These are phyloP conservation scores for Naja naja DNA, from an alignment of 2,113 vertebrate genomes.

Conservation along the genomic window DNA sequence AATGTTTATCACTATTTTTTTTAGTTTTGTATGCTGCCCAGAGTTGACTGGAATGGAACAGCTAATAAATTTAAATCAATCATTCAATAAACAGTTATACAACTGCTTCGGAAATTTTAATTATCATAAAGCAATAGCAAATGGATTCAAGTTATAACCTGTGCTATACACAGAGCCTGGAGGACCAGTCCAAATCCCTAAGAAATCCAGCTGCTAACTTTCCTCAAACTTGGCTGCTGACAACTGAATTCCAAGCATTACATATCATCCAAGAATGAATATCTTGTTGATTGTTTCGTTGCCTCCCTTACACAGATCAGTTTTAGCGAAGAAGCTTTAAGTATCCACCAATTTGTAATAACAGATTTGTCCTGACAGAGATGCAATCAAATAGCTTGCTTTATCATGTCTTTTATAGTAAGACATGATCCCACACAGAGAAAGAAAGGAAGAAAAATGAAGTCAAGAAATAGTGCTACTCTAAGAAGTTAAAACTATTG, in stretches of 20 bases:
- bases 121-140: background rate
- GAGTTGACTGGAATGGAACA: background rate
- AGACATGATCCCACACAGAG: background rate
- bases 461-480: background rate
- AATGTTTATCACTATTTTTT: background rate
- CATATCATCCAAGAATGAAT: constrained; percentile 38
- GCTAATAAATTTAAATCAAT: background rate
- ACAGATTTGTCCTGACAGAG: background rate
- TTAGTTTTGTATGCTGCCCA: background rate
- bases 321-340: constrained; percentile 34
- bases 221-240: constrained; percentile 6
- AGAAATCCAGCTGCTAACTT: background rate
- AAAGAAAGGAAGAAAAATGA: background rate
- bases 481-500: background rate
- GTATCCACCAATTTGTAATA: constrained; percentile 13
- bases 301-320: constrained; percentile 9
- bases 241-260: constrained; percentile 45
- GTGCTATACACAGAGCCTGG: constrained; percentile 49
- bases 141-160: background rate
- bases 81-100: background rate
- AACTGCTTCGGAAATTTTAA: background rate
- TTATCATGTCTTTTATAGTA: background rate
- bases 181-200: constrained; percentile 30
- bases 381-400: background rate
- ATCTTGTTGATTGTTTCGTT: constrained; percentile 18